phyloP scores from a whole-genome alignment of 1,140 invertebrate species.

The Zaprionus ghesquierei region DNA sequence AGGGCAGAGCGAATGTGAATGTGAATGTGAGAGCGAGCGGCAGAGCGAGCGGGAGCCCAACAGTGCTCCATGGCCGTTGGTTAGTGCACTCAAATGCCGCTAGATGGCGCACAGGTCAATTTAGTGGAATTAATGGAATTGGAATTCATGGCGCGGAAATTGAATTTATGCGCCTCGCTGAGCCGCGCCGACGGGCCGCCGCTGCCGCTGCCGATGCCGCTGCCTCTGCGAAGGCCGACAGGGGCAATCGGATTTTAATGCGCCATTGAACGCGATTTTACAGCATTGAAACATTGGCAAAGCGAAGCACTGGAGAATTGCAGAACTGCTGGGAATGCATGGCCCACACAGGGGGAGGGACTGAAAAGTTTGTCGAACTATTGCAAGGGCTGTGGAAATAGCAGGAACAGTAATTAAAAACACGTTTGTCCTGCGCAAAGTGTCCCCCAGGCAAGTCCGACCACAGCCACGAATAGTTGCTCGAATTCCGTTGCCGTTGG shows the following conservation, averaged over 20 bases:
- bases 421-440: conserved; percentile 68
- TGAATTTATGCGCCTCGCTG: conserved; percentile 72
- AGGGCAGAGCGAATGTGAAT: no score
- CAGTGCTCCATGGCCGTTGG: conserved; percentile 25
- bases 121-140: conserved; percentile 82
- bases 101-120: conserved; percentile 82
- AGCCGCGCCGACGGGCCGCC: conserved; percentile 28
- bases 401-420: conserved; percentile 76
- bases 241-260: conserved; percentile 78
- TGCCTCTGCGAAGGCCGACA: no score
- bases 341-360: neutral
- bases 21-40: neutral
- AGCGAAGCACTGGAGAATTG: conserved; percentile 21
- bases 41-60: neutral
- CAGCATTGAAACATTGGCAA: conserved; percentile 45
- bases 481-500: conserved; percentile 69
- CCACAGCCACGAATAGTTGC: conserved; percentile 46
- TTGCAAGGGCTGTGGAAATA: conserved; percentile 32
- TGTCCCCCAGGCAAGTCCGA: conserved; percentile 17
- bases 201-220: no score
- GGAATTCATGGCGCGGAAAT: conserved; percentile 82
- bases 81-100: conserved; percentile 69
- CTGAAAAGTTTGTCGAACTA: conserved; percentile 37
- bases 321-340: neutral
- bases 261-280: conserved; percentile 77